phyloP scores from a whole-genome alignment of 2,888 invertebrate genomes.

The Koerneria pararmatus region DNA sequence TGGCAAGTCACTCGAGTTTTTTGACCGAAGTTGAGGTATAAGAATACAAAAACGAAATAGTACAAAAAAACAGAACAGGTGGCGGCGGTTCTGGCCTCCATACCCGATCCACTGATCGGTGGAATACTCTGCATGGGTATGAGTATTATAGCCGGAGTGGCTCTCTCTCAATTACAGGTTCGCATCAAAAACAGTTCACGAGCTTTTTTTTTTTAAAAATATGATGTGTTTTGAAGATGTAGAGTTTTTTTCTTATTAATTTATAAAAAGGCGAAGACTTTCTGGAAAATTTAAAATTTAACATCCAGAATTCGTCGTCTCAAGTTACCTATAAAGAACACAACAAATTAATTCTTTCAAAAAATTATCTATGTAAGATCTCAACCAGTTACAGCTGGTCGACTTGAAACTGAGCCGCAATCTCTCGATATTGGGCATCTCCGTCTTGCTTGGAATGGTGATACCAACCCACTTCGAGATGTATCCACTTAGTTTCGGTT shows the following conservation, averaged over 20 bases:
- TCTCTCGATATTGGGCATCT: conserved; percentile 44
- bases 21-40: neutral
- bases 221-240: neutral
- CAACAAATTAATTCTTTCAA: conserved; percentile 29
- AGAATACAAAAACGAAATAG: neutral
- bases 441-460: conserved; percentile 39
- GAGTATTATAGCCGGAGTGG: conserved; percentile 52
- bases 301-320: too few relatives aligned
- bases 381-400: conserved; percentile 22
- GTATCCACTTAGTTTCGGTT: conserved; percentile 31
- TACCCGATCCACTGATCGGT: conserved; percentile 51
- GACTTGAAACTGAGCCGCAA: conserved; percentile 38
- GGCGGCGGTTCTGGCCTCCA: conserved; percentile 49
- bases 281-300: too few relatives aligned
- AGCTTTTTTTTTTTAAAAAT: neutral
- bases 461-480: conserved; percentile 39
- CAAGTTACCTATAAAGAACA: too few relatives aligned
- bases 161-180: conserved; percentile 46
- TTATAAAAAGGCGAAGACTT: conserved; percentile 31
- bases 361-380: conserved; percentile 13
- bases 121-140: conserved; percentile 51
- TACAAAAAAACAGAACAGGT: conserved; percentile 24
- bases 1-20: too few relatives aligned
- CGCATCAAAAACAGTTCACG: conserved; percentile 14
- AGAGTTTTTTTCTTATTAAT: conserved; percentile 19